Base-by-base conservation (phyloP, 2,113 vertebrate genomes). In the Coturnix japonica region DNA sequence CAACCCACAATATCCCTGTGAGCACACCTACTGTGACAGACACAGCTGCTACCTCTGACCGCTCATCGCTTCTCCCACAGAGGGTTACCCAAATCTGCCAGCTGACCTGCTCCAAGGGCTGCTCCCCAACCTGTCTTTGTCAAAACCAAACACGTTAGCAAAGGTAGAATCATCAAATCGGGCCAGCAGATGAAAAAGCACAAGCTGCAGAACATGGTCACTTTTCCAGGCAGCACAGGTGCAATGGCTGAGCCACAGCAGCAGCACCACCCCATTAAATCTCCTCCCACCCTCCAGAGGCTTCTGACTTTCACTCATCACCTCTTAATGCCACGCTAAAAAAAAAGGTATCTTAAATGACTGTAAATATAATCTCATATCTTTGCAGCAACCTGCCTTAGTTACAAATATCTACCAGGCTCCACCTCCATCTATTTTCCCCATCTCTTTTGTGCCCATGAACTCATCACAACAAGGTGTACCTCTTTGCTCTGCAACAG, bases 71-170 rank as follows among this genome's bases (percentile, higher is more conserved):
- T 31, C 37, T 64, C 56, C 51, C 7, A 19, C 59, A 67, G 28
- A 51, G 59, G 13, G 25, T 12, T 16, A 41, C 43, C 67, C 85
- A 43, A 26, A 33, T 4, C 57, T 67, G 33, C 71, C 59, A 2
- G 0, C n/a, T 26, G 21, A n/a, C 26, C 4, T 21, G 35, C 77
- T 54, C 47, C 0, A 5, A 22, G 28, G 13, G 20, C 2, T 17
- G 51, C 44, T 63, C 44, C 76, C 77, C 21, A 41, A 43, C 51
- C 51, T 66, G 1, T 0, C 1, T 1, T 7, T 56, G 30, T 47
- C 30, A 69, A 49, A 79, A 25, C n/a, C 56, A 30, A 14, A 23
- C 4, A 30, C 39, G 69, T 13, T 17, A 47, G 51, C 44, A n/a
- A 26, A 44, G 61, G 85, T 2, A 30, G 59, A 43, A 22, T 0